Base-by-base conservation (phyloP, 2,797 vertebrate genomes). In the Erethizon dorsatum region DNA sequence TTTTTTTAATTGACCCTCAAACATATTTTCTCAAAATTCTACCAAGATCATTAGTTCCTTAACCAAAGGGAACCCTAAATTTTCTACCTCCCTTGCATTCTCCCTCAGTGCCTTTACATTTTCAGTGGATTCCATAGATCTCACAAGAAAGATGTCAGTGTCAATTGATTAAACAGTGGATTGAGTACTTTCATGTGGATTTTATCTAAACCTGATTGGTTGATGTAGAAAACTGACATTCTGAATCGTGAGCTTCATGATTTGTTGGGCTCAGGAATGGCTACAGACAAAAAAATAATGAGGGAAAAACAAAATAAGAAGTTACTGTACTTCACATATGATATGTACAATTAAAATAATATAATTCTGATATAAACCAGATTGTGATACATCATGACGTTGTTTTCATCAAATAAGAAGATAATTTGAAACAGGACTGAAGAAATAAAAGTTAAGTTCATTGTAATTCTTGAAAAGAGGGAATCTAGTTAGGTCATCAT, bases 211-310 rank as follows among this genome's bases (percentile, higher is more conserved):
- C 73, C 71, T 91, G 75, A 78, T 17, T 56, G 47, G 41, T 18
- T 65, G 96, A 86, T 31, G 41, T 57, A 67, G 83, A 54, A 94
- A 89, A 83, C 33, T 31, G 26, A 86, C 75, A 90, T 73, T 73
- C 37, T 78, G 92, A 83, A 52, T 41, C 82, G 20, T 82, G 75
- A 94, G 52, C 17, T 61, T 96, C 75, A 3, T 79, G 12, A 7
- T 20, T 80, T 86, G n/a, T 47, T 83, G 69, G 79, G n/a, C 56
- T 95, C 18, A 11, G 71, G 63, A 47, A 92, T 52, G 91, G 41
- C 95, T 97, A 4, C 41, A 45, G 15, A 71, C 0, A 54, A 31
- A 87, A 87, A 80, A 54, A 88, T 9, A 83, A 83, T 56, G 18
- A 13, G 45, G 0, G 11, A 5, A 67, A 90, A 83, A 41, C 61